These are phyloP conservation scores for Hartigia nigra DNA, from an alignment of 2,888 invertebrate species.

Conservation along the genomic window DNA sequence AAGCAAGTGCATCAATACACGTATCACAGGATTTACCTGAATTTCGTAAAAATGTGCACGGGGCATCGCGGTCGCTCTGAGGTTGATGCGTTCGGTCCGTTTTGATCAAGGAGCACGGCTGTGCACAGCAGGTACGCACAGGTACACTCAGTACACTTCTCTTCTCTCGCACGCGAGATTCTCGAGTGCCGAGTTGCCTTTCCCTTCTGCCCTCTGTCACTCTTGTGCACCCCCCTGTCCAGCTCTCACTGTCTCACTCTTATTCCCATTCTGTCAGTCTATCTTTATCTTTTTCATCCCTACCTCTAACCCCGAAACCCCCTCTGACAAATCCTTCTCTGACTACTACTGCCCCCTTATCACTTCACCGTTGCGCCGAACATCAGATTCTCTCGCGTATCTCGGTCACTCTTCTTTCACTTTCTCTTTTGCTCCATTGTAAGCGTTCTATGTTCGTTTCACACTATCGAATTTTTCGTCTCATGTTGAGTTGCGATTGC, in stretches of 20 bases:
- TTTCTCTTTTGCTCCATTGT: conserved; percentile 2
- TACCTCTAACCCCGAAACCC: not conserved
- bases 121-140: not conserved
- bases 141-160: not conserved
- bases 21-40: conserved; percentile 44
- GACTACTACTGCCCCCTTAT: not conserved
- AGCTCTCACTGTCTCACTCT: not conserved
- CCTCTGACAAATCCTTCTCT: not conserved
- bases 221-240: not conserved
- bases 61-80: conserved; percentile 35
- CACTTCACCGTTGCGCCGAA: not conserved
- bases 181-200: not conserved
- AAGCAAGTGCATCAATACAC: not conserved
- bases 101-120: not conserved
- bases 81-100: not conserved
- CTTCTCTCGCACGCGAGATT: not conserved
- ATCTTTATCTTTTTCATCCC: not conserved
- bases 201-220: not conserved
- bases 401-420: conserved; percentile 9
- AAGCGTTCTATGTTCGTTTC: not conserved
- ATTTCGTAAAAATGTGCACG: conserved; percentile 49
- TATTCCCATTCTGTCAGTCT: not conserved
- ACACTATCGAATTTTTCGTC: not conserved
- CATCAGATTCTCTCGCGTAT: conserved; percentile 12
- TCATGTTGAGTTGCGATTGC: not conserved